Evolutionary conservation across 2,113 vertebrate genomes (phyloP), one percentile per base, ranked within the genome.

Genomic region (Strix uralensis): DNA sequence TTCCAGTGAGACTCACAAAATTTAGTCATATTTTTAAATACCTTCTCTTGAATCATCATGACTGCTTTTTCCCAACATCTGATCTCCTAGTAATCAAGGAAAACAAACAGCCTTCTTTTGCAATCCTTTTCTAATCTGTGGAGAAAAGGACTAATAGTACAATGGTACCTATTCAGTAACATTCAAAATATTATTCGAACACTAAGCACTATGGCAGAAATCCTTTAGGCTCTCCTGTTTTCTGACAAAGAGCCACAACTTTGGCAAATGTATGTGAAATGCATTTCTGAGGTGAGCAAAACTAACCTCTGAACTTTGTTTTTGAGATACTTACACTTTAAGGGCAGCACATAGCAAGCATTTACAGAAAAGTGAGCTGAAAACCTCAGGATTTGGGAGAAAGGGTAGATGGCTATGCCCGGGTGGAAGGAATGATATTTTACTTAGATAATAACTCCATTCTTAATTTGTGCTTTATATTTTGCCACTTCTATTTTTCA

Each of bases 21-120:
- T 74, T n/a, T 52, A 86, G 75, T 88, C 92, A 83, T 78, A 63
- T 78, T 96, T 94, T 92, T 36, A 90, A 95, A 88, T 83, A 93
- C 51, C 52, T 92, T 80, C 54, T 73, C 46, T 86, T 88, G 85
- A 96, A 88, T 90, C 93, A 94, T 87, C 83, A 69, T 91, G 90
- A 93, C 86, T 86, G 34, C 72, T 78, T 96, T 86, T 90, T 26
- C 86, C 92, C 94, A 88, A 40, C 34, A 78, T 84, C 65, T 73
- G 36, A 95, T 92, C 86, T 83, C 85, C 57, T 73, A 92, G 65
- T 91, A 88, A 94, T 95, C 94, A 93, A 93, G 75, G 85, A 88
- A 95, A 96, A 96, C 72, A 96, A 88, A 77, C 82, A 92, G 69
- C 44, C 59, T 88, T n/a, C 55, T 95, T 93, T 74, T 84, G 96